phyloP scores from a whole-genome alignment of 2,888 invertebrate species.

The Gortyna flavago region DNA sequence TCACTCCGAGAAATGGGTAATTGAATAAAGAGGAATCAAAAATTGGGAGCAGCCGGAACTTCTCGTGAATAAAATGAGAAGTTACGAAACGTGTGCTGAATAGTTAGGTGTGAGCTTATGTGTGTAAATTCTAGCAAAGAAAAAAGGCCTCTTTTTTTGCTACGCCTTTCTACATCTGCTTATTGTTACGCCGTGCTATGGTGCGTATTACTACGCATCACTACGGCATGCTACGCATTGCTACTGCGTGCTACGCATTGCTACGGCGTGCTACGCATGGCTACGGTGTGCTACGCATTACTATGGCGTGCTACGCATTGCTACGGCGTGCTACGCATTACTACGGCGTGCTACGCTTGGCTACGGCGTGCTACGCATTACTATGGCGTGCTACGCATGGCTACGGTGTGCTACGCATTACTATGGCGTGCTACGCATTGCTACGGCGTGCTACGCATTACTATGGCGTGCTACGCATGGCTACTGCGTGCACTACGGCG shows the following conservation, averaged over 20 bases:
- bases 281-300: no score
- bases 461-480: no score
- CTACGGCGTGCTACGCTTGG: not conserved
- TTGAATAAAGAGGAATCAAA: constrained; percentile 58
- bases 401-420: no score
- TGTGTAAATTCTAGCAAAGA: constrained; percentile 3
- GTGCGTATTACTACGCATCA: not conserved
- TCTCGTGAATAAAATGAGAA: constrained; percentile 53
- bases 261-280: not conserved
- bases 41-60: constrained; percentile 38
- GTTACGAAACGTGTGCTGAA: constrained; percentile 21
- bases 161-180: not conserved
- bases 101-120: not conserved
- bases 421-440: no score
- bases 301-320: no score
- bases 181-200: not conserved
- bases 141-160: no score
- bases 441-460: not conserved
- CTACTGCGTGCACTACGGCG: not conserved
- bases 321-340: no score
- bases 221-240: not conserved
- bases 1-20: constrained; percentile 52
- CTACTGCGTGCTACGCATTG: not conserved
- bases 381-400: no score
- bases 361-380: no score